Evolutionary conservation across 2,113 vertebrate species (phyloP), one percentile per base, ranked within the genome.

Genomic region (Romanogobio albipinnatus): DNA sequence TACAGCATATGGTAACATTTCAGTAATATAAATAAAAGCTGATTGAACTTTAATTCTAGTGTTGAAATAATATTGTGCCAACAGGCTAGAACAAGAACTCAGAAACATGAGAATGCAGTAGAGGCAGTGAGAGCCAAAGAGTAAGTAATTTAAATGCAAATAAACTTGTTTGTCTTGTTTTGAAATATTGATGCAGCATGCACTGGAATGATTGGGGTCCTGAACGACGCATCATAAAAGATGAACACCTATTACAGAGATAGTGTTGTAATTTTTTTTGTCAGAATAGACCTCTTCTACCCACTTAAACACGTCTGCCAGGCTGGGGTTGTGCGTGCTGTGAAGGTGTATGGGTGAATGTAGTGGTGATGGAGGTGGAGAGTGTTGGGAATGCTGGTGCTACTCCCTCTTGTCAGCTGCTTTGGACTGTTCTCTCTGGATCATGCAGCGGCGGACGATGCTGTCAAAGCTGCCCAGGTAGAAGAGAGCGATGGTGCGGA

Each of bases 391-490:
- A 26, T n/a, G 29, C 10, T 7, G 78, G 76, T 0, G 83, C 94
- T 94, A 98, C 90, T 97, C 96, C 64, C 92, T 95, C 94, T 99
- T 98, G 92, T 97, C 94, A 24, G 92, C 77, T 26, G 87, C 93
- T 92, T 95, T 96, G 81, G 94, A 92, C 88, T 95, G 96, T 89
- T 95, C 94, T 90, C 94, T 96, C 91, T 99, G 96, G 88, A 97
- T 95, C 98, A 99, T 99, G 93, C 98, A 99, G 91, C 98, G 97
- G 70, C 96, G 98, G 79, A 99, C 93, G 76, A 99, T 98, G 93
- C 96, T 97, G 94, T 99, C 98, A 78, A 99, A 99, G 85, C 98
- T 98, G 90, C 97, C 96, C 88, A 98, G 93, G 93, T 99, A 99
- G 94, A 98, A 97, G 22, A 99, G 93, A 70, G 97, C 96, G 39